These are phyloP conservation scores for Lamprotornis superbus DNA, from an alignment of 2,113 vertebrate genomes.

Conservation along the genomic window DNA sequence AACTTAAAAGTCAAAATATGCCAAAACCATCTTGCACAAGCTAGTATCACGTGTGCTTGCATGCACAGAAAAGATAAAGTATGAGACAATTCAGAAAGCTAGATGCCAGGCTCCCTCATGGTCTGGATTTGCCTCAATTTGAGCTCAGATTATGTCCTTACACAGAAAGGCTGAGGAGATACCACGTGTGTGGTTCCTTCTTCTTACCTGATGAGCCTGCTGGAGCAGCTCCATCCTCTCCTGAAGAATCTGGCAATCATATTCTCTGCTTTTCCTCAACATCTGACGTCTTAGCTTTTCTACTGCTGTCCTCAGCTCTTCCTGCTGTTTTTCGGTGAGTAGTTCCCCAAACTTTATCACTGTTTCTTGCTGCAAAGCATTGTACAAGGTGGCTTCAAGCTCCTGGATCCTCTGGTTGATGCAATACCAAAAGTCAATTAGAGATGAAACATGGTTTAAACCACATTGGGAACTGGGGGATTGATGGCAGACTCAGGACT, in stretches of 20 bases:
- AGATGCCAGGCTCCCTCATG: neutral
- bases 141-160: neutral
- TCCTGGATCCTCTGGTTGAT: slow-evolving; percentile 96
- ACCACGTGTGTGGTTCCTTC: neutral
- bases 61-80: neutral
- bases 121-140: neutral
- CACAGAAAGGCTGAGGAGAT: neutral
- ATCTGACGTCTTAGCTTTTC: slow-evolving; percentile 96
- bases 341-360: slow-evolving; percentile 95
- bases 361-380: slow-evolving; percentile 96
- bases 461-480: neutral
- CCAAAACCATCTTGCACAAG: neutral
- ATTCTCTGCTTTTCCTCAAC: slow-evolving; percentile 96
- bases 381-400: slow-evolving; percentile 97
- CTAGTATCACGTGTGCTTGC: neutral
- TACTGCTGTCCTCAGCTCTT: slow-evolving; percentile 91
- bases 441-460: slow-evolving; percentile 11
- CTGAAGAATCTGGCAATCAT: slow-evolving; percentile 96
- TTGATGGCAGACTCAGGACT: neutral
- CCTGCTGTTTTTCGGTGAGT: slow-evolving; percentile 90
- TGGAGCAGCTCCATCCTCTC: slow-evolving; percentile 98
- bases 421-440: slow-evolving; percentile 58
- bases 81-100: neutral
- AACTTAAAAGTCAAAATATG: neutral
- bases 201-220: slow-evolving; percentile 92